A percentile compares a stretch with the other conserved stretches of the same genome.
These are phyloP conservation scores for Tupiocoris notatus DNA, from an alignment of 2,888 invertebrate genomes.

Conservation along the genomic window DNA sequence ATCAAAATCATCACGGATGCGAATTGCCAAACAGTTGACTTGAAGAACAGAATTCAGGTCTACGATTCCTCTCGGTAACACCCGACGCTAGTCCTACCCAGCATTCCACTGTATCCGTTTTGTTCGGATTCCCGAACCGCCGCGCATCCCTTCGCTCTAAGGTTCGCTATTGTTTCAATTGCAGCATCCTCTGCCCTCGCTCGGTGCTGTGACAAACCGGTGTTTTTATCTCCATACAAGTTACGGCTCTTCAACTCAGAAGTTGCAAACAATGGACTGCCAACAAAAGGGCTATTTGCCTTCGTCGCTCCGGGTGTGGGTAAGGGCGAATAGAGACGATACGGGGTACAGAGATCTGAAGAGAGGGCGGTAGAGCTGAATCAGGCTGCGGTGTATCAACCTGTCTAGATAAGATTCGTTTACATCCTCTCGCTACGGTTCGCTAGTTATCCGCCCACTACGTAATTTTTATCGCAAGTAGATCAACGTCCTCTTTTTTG, in stretches of 20 bases:
- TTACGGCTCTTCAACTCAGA: not conserved
- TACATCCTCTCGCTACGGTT: not conserved
- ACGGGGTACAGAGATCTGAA: not conserved
- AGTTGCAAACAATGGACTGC: not conserved
- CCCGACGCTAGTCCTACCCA: not conserved
- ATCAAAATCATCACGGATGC: not conserved
- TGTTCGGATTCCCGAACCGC: not conserved
- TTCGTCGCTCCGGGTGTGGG: not conserved
- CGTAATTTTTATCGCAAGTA: too few species aligned
- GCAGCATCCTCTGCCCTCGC: not conserved
- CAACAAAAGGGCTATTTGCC: not conserved
- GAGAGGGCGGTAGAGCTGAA: not conserved
- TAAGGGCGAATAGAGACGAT: too few species aligned
- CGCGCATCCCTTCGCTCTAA: not conserved
- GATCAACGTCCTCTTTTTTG: too few species aligned
- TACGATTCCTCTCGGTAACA: not conserved
- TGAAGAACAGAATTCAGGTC: not conserved
- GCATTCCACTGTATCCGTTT: not conserved
- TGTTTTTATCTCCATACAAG: not conserved
- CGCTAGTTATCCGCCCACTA: not conserved
- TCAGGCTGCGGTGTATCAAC: not conserved
- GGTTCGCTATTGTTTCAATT: not conserved
- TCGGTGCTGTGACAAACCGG: not conserved
- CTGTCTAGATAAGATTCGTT: not conserved
- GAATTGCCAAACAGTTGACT: not conserved